Conservation (phyloP, 2,888 invertebrate species). For the Lutraria lutraria region DNA sequence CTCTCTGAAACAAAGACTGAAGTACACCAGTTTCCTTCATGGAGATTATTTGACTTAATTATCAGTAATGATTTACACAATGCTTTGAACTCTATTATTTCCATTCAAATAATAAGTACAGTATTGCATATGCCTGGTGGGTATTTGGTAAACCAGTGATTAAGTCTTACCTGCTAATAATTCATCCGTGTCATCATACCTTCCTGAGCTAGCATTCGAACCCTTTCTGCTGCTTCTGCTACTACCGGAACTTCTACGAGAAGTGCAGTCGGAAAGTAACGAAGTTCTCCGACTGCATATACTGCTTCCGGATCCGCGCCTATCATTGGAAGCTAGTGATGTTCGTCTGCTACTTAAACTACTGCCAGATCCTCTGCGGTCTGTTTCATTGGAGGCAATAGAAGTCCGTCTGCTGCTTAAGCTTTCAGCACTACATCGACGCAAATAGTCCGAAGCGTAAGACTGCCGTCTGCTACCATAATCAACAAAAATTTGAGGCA, state of each 20-base stretch:
- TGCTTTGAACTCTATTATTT: too few species aligned
- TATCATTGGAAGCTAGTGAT: slow-evolving; percentile 81
- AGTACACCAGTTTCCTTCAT: too few species aligned
- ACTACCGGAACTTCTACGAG: slow-evolving; percentile 80
- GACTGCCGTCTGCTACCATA: slow-evolving; percentile 83
- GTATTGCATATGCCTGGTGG: too few species aligned
- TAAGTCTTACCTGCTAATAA: slow-evolving; percentile 77
- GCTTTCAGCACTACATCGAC: slow-evolving; percentile 75
- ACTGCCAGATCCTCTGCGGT: slow-evolving; percentile 81
- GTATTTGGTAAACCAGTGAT: not conserved
- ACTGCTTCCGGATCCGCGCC: slow-evolving; percentile 81
- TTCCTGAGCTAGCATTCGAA: slow-evolving; percentile 79
- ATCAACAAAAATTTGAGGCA: slow-evolving; percentile 84
- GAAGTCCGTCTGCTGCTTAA: slow-evolving; percentile 78
- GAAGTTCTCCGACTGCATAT: slow-evolving; percentile 81
- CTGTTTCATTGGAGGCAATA: slow-evolving; percentile 75
- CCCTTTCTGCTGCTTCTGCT: slow-evolving; percentile 81
- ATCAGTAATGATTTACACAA: too few species aligned
- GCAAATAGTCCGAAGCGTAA: slow-evolving; percentile 79
- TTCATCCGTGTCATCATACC: slow-evolving; percentile 82
- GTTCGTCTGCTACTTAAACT: slow-evolving; percentile 82
- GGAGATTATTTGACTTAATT: too few species aligned
- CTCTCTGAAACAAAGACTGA: too few species aligned
- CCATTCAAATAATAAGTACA: not conserved
- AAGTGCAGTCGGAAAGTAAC: slow-evolving; percentile 81